phyloP scores from a whole-genome alignment of 2,113 vertebrate species.

The Scomber scombrus region DNA sequence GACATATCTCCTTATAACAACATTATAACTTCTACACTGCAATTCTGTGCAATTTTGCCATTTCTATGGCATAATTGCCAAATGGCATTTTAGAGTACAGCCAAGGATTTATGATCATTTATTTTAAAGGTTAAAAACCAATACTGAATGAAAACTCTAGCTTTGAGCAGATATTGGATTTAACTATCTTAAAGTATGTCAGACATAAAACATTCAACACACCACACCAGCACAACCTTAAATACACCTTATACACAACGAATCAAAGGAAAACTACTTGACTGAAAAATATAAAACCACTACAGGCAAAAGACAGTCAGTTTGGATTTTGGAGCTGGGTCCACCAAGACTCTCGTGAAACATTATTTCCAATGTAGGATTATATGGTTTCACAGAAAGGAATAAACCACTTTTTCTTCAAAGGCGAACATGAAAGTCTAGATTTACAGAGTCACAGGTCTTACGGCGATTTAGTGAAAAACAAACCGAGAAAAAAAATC shows the following conservation, averaged over 20 bases:
- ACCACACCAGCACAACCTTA: constrained; percentile 3
- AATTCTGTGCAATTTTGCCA: too few species aligned
- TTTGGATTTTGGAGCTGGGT: neutral
- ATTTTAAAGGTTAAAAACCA: neutral
- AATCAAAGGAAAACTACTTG: constrained; percentile 20
- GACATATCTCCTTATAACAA: too few species aligned
- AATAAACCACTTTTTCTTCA: constrained; percentile 36
- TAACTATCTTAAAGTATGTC: neutral
- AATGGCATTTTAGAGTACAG: neutral
- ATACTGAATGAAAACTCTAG: neutral
- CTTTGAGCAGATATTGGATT: neutral
- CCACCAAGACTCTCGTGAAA: neutral
- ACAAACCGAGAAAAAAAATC: neutral
- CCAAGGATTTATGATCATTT: neutral
- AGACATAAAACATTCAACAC: constrained; percentile 1
- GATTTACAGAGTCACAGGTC: constrained; percentile 17
- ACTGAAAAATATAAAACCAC: constrained; percentile 12
- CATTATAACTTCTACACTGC: too few species aligned
- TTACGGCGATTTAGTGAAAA: neutral
- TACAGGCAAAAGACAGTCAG: constrained; percentile 1
- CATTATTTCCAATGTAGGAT: neutral
- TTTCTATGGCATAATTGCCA: too few species aligned
- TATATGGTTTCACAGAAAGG: neutral
- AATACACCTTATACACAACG: neutral
- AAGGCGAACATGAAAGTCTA: constrained; percentile 50